Conservation (phyloP, 2,888 invertebrate genomes). For the Brenthis hecate region DNA sequence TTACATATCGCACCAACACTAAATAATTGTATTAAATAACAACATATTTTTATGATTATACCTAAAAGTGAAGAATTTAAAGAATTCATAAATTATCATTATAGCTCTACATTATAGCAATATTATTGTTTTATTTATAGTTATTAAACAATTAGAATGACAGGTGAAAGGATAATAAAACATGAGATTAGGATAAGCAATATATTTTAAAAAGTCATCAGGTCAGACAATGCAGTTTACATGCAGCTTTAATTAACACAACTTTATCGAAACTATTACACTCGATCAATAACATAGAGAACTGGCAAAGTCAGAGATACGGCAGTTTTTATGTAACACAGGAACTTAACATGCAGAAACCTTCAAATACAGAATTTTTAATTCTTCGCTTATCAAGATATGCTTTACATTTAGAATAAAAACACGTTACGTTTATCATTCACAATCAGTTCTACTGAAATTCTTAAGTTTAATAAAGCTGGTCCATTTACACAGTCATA, state of each 20-base stretch:
- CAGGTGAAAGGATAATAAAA: constrained; percentile 47
- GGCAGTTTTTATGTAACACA: constrained; percentile 42
- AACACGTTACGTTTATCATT: constrained; percentile 51
- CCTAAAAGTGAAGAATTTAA: too few relatives aligned
- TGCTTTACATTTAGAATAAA: constrained; percentile 52
- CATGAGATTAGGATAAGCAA: constrained; percentile 51
- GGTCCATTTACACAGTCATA: constrained; percentile 68
- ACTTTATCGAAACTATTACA: constrained; percentile 26
- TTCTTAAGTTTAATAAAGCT: constrained; percentile 60
- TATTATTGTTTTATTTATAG: neutral
- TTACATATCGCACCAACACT: neutral
- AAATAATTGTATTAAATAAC: neutral
- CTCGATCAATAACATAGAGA: constrained; percentile 21
- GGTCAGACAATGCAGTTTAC: constrained; percentile 53
- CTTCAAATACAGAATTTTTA: constrained; percentile 8
- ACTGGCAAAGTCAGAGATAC: constrained; percentile 24
- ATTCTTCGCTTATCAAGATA: constrained; percentile 50
- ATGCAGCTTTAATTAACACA: constrained; percentile 40
- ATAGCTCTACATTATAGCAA: too few relatives aligned
- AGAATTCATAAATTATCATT: too few relatives aligned
- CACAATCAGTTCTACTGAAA: constrained; percentile 72
- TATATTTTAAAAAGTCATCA: constrained; percentile 55
- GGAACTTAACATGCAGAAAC: constrained; percentile 37
- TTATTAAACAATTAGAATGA: neutral
- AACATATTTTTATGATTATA: neutral